Percentiles rank a stretch among this genome's conserved stretches.
Conservation (phyloP, 2,888 invertebrate genomes). For the Chloroclysta siterata region DNA sequence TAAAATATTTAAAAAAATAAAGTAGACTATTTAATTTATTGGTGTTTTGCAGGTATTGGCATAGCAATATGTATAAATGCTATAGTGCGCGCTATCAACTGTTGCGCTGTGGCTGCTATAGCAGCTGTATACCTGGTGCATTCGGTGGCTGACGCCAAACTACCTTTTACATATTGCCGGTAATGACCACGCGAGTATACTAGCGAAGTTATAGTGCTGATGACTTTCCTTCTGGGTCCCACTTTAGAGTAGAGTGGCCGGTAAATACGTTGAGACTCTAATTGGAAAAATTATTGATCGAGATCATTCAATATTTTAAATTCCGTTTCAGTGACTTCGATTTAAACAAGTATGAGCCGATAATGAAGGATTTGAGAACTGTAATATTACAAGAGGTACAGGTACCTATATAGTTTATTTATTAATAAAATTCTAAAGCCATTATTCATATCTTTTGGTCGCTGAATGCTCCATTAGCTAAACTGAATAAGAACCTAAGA, state of each 20-base stretch:
- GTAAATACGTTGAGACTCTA: no score
- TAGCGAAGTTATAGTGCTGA: background rate
- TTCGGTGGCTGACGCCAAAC: slow-evolving; percentile 59
- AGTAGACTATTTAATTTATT: background rate
- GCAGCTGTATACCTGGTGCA: slow-evolving; percentile 62
- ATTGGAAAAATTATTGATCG: no score
- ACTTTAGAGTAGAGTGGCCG: no score
- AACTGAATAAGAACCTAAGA: no score
- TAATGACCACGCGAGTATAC: slow-evolving; percentile 34
- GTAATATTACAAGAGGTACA: slow-evolving; percentile 51
- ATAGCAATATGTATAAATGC: slow-evolving; percentile 75
- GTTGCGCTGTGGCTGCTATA: slow-evolving; percentile 67
- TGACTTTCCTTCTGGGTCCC: background rate
- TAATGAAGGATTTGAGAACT: slow-evolving; percentile 45
- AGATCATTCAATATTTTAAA: no score
- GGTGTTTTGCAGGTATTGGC: slow-evolving; percentile 66
- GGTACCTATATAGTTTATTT: slow-evolving; percentile 46
- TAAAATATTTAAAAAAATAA: no score
- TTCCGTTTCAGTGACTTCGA: slow-evolving; percentile 59
- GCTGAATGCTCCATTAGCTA: no score
- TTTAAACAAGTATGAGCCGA: slow-evolving; percentile 59
- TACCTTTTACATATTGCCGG: slow-evolving; percentile 77
- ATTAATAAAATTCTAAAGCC: no score
- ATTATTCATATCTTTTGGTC: no score
- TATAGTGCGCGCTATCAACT: slow-evolving; percentile 69